Evolutionary conservation across 2,888 invertebrate species (phyloP).

Genomic region (Asteroscopus sphinx): DNA sequence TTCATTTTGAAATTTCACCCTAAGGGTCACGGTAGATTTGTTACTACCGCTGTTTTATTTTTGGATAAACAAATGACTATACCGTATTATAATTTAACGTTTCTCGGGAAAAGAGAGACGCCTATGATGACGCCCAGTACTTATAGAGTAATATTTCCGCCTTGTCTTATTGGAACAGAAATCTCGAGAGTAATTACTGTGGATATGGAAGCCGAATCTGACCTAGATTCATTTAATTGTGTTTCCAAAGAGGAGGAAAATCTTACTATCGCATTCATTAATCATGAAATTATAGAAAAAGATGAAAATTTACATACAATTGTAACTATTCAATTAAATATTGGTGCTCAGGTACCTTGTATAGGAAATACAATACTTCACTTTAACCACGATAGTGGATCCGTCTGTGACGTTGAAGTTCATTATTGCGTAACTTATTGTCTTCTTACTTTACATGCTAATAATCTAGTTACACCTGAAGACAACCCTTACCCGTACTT

Average conservation of each 20-base stretch:
- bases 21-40: slow-evolving; percentile 76
- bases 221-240: slow-evolving; percentile 69
- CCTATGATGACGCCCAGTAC: slow-evolving; percentile 73
- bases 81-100: slow-evolving; percentile 82
- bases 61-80: slow-evolving; percentile 78
- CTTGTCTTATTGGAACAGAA: slow-evolving; percentile 69
- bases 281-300: slow-evolving; percentile 54
- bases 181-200: slow-evolving; percentile 66
- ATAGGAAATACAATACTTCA: slow-evolving; percentile 65
- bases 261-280: slow-evolving; percentile 66
- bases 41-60: slow-evolving; percentile 76
- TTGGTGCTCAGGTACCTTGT: slow-evolving; percentile 62
- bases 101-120: slow-evolving; percentile 74
- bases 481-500: slow-evolving; percentile 82
- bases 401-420: slow-evolving; percentile 79
- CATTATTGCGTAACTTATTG: slow-evolving; percentile 79
- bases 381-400: slow-evolving; percentile 74
- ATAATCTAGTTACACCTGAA: slow-evolving; percentile 61
- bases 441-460: slow-evolving; percentile 77
- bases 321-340: slow-evolving; percentile 69
- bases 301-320: slow-evolving; percentile 62
- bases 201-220: slow-evolving; percentile 67
- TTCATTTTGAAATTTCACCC: slow-evolving; percentile 79
- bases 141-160: slow-evolving; percentile 79
- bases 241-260: slow-evolving; percentile 69